Evolutionary conservation across 2,113 vertebrate species (phyloP), one percentile per base, ranked within the genome.

Genomic region (Isichthys henryi): DNA sequence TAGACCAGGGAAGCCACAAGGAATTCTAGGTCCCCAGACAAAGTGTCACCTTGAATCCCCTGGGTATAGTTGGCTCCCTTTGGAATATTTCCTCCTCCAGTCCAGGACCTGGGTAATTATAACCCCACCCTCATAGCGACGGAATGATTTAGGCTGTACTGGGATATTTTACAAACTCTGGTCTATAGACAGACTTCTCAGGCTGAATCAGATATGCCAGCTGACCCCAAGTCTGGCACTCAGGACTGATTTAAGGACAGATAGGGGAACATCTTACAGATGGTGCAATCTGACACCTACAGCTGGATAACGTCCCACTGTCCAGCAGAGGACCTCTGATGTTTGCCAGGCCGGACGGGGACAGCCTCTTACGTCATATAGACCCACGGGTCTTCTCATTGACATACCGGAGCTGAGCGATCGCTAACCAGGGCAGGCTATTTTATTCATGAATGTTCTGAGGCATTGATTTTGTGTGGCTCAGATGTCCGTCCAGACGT

Each of bases 361-460:
- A 27, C 19, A 10, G 82, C 43, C 19, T 23, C 82, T 84, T 84
- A 23, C 21, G 43, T 84, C 45, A 84, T 1, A n/a, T 10, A 6
- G 15, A 84, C 5, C 82, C 8, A 0, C 3, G 21, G 5, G 9
- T 23, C 82, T 23, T 46, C 82, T 46, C 8, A 48, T 4, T n/a
- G 11, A 35, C 87, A 19, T 15, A 39, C 53, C 49, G 11, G 17
- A 39, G 52, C 53, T 88, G 9, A 46, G 56, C 19, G 39, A 88
- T 39, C 85, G 11, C n/a, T 56, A 35, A 87, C 27, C 62, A 31
- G 62, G 15, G 7, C 15, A 23, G 43, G 31, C 13, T 88, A 5
- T 31, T 86, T 86, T 86, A 53, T 86, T 84, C 82, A 46, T 46
- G 21, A 84, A 84, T 43, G 39, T 62, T 88, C 56, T 62, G 50